Evolutionary conservation across 1,140 invertebrate species (phyloP).

Genomic region (Lordiphosa stackelbergi): DNA sequence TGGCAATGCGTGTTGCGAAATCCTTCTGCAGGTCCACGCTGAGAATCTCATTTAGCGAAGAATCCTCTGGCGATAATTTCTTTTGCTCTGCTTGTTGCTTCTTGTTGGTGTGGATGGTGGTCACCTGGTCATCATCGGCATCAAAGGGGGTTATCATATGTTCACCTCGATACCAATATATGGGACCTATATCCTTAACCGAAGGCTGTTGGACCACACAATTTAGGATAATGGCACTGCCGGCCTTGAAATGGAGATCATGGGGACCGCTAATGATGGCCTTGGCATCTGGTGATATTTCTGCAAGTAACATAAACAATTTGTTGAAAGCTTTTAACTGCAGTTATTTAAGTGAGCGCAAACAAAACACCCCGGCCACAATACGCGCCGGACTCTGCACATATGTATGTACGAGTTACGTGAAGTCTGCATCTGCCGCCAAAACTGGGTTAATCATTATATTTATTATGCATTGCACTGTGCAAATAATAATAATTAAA

Average conservation of each 20-base stretch:
- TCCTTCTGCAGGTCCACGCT: slow-evolving; percentile 61
- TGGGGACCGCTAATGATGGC: slow-evolving; percentile 86
- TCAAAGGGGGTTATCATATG: slow-evolving; percentile 71
- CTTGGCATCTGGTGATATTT: slow-evolving; percentile 84
- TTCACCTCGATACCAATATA: slow-evolving; percentile 88
- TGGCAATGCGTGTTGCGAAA: slow-evolving; percentile 65
- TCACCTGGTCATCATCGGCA: slow-evolving; percentile 64
- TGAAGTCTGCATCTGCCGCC: slow-evolving; percentile 1
- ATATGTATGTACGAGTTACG: slow-evolving; percentile 9
- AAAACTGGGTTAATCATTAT: slow-evolving; percentile 70
- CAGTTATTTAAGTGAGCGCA: slow-evolving; percentile 14
- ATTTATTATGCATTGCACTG: slow-evolving; percentile 68
- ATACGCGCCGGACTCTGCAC: slow-evolving; percentile 1
- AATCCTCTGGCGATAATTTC: slow-evolving; percentile 6
- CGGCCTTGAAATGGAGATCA: slow-evolving; percentile 90
- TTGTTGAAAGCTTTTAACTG: slow-evolving; percentile 54
- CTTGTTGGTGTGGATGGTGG: background rate
- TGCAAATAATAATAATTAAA: slow-evolving; percentile 71
- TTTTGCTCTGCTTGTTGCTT: background rate
- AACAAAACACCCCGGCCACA: slow-evolving; percentile 21
- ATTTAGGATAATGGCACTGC: slow-evolving; percentile 87
- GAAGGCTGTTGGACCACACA: slow-evolving; percentile 88
- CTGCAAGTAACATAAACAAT: slow-evolving; percentile 51
- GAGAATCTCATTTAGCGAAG: slow-evolving; percentile 45
- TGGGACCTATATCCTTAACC: slow-evolving; percentile 88